A percentile compares a stretch with the other conserved stretches of the same genome.
phyloP scores from a whole-genome alignment of 1,140 invertebrate genomes.

The Lerema accius region DNA sequence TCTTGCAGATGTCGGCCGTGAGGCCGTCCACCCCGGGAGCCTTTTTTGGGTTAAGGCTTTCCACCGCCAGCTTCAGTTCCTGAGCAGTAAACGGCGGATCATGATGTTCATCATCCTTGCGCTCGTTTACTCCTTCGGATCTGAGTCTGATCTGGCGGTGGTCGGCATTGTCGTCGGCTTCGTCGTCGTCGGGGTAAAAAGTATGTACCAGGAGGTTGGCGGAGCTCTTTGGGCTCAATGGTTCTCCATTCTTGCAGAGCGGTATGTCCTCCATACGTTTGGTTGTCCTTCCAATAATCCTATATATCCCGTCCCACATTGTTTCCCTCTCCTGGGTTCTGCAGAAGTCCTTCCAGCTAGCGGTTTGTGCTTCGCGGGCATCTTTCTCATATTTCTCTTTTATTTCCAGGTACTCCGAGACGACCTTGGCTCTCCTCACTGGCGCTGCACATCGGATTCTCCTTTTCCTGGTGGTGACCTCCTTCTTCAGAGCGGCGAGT shows the following conservation, averaged over 20 bases:
- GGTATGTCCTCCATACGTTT: constrained; percentile 22
- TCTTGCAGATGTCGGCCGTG: constrained; percentile 29
- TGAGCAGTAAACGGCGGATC: constrained; percentile 31
- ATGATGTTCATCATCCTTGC: background rate
- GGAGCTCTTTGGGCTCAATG: constrained; percentile 13
- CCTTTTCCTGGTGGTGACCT: background rate
- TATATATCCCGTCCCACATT: constrained; percentile 2
- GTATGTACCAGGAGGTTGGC: constrained; percentile 23
- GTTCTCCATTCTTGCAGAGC: background rate
- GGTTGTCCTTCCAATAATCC: constrained; percentile 12
- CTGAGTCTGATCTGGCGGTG: background rate
- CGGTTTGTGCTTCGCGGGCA: background rate
- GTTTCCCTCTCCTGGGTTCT: constrained; percentile 21
- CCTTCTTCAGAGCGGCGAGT: constrained; percentile 11
- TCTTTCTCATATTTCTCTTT: constrained; percentile 21
- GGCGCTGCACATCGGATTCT: constrained; percentile 15
- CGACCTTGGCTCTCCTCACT: constrained; percentile 4
- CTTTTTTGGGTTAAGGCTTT: constrained; percentile 27
- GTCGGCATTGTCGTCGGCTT: background rate
- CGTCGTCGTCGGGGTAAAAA: constrained; percentile 33
- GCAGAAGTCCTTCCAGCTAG: constrained; percentile 33
- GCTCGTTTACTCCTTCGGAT: background rate
- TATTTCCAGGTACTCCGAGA: constrained; percentile 23
- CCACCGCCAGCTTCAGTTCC: constrained; percentile 16
- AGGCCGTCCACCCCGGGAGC: constrained; percentile 40